Base-by-base conservation (phyloP, 2,888 invertebrate genomes). In the Merodon equestris region DNA sequence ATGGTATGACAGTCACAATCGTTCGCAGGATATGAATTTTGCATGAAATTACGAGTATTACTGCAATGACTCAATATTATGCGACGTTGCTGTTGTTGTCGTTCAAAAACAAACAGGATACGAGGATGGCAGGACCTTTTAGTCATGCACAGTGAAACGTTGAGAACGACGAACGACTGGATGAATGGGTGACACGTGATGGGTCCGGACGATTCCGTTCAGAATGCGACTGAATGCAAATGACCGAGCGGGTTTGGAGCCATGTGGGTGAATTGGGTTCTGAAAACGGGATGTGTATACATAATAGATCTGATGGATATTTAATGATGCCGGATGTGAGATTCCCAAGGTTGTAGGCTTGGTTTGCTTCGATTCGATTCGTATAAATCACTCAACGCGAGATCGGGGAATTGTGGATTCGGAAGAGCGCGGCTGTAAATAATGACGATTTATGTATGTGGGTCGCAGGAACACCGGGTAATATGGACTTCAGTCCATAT, bases 11-110 rank as follows among this genome's bases (percentile, higher is more conserved):
- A 56, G 40, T 12, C 66, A 67, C 27, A 27, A 7, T 27, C 27
- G 27, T 27, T 27, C 27, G 27, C 27, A 27, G 76, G 67, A 72
- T 67, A 27, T 27, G 27, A 27, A 77, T 77, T 72, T 72, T 72
- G 66, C 72, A 77, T 72, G 76, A 67, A 67, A 72, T 72, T 77
- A n/a, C n/a, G n/a, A n/a, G n/a, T n/a, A 77, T 77, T 67, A 61
- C 66, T 72, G 66, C 61, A 2, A 66, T 77, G 61, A 61, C 17
- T 75, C 45, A 51, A 67, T 53, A 56, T 75, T 75, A 45, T 61
- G 54, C 27, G 42, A 47, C 54, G 15, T 27, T 7, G 27, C 7
- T 27, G 27, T 27, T 27, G 27, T 27, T 27, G 27, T 14, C 12
- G 45, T n/a, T 53, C 60, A 67, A 44, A 67, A 51, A 27, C 40